Evolutionary conservation across 2,113 vertebrate species (phyloP), one percentile per base, ranked within the genome.

Genomic region (Periophthalmodon schlosseri): DNA sequence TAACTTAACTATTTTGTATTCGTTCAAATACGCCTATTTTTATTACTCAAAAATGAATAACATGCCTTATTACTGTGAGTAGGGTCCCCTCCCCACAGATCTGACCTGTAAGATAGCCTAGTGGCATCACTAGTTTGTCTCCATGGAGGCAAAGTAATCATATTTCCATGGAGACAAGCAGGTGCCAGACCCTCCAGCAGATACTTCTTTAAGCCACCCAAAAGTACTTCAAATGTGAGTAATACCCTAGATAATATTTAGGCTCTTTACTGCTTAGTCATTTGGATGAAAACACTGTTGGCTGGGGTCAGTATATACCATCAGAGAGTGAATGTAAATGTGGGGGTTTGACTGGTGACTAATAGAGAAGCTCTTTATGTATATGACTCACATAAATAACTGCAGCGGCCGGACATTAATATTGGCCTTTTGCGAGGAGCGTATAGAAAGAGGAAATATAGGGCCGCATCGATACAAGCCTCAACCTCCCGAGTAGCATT

Each of bases 351-450:
- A 90, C 88, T 85, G 24, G 91, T 91, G 90, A 94, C 91, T 93
- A 93, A 94, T 93, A 87, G 84, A 74, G 89, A 87, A 89, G 77
- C 84, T 88, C 88, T 78, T 82, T 88, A 92, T 91, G 89, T 79
- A 90, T 90, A 89, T 89, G 84, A 90, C 83, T 89, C 88, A 81
- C 91, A 94, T 93, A 92, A 94, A 93, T 92, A 93, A 93, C 86
- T 39, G 74, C 82, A 83, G 73, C 75, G 84, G 87, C 77, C 68
- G 80, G 82, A 86, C 83, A 90, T 90, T 89, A 90, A 90, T 91
- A 88, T 89, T 49, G 69, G 74, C 73, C 80, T 69, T 74, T 83
- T 77, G 80, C 84, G 69, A 66, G 47, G 75, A 85, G 75, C 72
- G 69, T 72, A 81, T 74, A 77, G 82, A 69, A 20, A 36, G 76